phyloP scores from a whole-genome alignment of 2,888 invertebrate species.

The Diarsia brunnea region DNA sequence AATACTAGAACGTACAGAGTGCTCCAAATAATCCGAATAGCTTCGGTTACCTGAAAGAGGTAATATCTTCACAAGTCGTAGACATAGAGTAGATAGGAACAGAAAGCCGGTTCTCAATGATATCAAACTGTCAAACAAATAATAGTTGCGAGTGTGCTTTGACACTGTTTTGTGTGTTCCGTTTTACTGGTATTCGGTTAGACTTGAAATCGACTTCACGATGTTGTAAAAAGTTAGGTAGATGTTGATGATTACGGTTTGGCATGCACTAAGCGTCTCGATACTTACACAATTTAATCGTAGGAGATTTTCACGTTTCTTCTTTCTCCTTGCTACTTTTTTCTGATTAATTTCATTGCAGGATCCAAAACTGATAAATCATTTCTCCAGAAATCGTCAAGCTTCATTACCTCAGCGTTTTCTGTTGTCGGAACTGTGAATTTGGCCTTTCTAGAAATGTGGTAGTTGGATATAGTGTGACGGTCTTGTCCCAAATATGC shows the following conservation, averaged over 20 bases:
- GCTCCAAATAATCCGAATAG: constrained; percentile 47
- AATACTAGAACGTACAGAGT: constrained; percentile 4
- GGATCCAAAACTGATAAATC: neutral
- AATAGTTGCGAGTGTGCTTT: neutral
- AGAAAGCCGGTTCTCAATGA: neutral
- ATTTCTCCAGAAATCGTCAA: neutral
- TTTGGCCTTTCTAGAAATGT: neutral
- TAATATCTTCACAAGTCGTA: constrained; percentile 47
- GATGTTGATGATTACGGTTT: neutral
- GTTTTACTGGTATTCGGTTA: neutral
- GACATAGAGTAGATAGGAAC: constrained; percentile 1
- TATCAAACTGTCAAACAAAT: neutral
- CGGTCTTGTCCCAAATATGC: neutral
- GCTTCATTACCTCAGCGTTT: neutral
- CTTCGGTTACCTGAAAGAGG: constrained; percentile 38
- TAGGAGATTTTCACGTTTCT: neutral
- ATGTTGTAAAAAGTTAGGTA: neutral
- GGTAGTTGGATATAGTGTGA: neutral
- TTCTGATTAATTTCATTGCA: neutral
- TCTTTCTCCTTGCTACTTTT: neutral
- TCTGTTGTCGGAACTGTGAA: neutral
- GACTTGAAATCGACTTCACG: neutral
- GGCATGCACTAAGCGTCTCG: neutral
- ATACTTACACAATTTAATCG: neutral
- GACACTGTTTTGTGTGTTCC: neutral